Conservation (phyloP, 2,113 vertebrate genomes). For the Sclerurus mexicanus region DNA sequence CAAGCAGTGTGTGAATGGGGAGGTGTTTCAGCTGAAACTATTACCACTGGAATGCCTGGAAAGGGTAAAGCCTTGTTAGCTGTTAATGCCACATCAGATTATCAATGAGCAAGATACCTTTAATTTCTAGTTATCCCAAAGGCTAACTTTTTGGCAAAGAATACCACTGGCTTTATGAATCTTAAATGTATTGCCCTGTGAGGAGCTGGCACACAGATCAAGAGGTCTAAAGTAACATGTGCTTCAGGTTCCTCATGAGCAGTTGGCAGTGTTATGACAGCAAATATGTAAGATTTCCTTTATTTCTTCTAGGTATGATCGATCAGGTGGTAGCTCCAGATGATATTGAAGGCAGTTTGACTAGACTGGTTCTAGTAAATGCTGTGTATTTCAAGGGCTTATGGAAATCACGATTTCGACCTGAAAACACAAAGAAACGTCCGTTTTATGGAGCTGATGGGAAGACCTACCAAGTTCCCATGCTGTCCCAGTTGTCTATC, state of each 20-base stretch:
- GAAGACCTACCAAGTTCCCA: constrained; percentile 85
- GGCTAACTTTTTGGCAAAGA: not conserved
- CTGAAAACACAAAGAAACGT: constrained; percentile 89
- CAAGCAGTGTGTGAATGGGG: not conserved
- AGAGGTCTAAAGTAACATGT: not conserved
- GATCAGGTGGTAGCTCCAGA: constrained; percentile 83
- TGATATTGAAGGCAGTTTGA: constrained; percentile 78
- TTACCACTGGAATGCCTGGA: not conserved
- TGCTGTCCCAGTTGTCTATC: constrained; percentile 90
- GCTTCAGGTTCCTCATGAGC: not conserved
- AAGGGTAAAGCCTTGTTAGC: not conserved
- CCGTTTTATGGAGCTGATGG: constrained; percentile 82
- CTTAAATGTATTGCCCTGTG: not conserved
- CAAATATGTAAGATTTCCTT: not conserved
- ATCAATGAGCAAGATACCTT: not conserved
- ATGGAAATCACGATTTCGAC: constrained; percentile 92
- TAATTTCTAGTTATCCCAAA: not conserved
- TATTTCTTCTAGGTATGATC: constrained; percentile 84
- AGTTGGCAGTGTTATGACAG: not conserved
- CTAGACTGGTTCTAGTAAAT: constrained; percentile 86
- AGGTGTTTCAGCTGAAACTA: not conserved
- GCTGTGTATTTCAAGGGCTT: constrained; percentile 94
- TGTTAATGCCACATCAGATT: not conserved
- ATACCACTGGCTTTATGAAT: not conserved
- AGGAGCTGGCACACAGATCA: not conserved